Evolutionary conservation across 1,140 invertebrate species (phyloP).

Genomic region (Leptopilina boulardi): DNA sequence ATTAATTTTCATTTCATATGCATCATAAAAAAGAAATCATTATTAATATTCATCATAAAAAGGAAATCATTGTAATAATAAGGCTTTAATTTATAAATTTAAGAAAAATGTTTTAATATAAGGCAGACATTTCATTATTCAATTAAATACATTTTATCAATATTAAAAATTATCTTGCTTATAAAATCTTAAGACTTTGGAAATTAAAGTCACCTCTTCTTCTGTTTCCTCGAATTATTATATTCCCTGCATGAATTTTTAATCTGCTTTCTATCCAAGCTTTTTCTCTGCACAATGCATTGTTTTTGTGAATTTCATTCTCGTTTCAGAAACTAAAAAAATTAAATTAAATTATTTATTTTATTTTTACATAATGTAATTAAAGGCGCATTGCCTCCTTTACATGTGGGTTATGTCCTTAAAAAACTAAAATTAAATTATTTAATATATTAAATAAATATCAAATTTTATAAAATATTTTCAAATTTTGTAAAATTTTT

Average conservation of each 20-base stretch:
- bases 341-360: too few species aligned
- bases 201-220: slow-evolving; percentile 28
- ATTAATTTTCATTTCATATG: background rate
- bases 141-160: background rate
- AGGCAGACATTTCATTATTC: background rate
- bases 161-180: background rate
- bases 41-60: background rate
- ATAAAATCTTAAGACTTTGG: background rate
- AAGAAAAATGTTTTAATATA: background rate
- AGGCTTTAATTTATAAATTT: slow-evolving; percentile 4
- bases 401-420: too few species aligned
- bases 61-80: background rate
- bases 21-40: background rate
- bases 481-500: too few species aligned
- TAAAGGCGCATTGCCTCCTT: too few species aligned
- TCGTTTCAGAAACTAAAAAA: too few species aligned
- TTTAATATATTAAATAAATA: too few species aligned
- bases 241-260: slow-evolving; percentile 8
- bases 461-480: too few species aligned
- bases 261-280: slow-evolving; percentile 26
- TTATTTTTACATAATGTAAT: too few species aligned
- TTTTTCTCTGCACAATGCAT: slow-evolving; percentile 23
- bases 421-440: too few species aligned
- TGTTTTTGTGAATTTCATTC: background rate
- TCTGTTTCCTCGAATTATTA: slow-evolving; percentile 20